Percentiles rank a stretch among this genome's conserved stretches.
phyloP scores from a whole-genome alignment of 2,888 invertebrate genomes.

The Zele albiditarsus region DNA sequence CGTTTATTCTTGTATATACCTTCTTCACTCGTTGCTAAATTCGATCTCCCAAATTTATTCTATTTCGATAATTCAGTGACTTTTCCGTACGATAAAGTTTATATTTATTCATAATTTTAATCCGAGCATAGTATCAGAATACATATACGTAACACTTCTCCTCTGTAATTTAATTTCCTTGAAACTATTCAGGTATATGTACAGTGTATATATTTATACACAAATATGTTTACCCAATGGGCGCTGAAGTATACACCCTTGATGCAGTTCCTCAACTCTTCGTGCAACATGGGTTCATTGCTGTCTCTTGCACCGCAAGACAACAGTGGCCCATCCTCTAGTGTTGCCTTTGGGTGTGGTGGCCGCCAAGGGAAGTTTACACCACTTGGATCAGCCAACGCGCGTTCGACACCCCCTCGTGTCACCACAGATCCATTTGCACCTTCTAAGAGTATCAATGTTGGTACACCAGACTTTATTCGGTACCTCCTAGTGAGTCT shows the following conservation, averaged over 20 bases:
- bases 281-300: constrained; percentile 74
- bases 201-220: constrained; percentile 15
- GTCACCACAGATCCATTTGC: constrained; percentile 80
- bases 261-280: constrained; percentile 78
- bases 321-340: constrained; percentile 69
- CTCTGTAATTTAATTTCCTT: neutral
- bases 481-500: constrained; percentile 84
- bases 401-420: constrained; percentile 77
- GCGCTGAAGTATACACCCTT: constrained; percentile 91
- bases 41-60: constrained; percentile 11
- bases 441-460: constrained; percentile 81
- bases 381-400: constrained; percentile 82
- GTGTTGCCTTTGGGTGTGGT: constrained; percentile 74
- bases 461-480: constrained; percentile 85
- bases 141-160: neutral
- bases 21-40: neutral
- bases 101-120: neutral
- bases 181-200: neutral
- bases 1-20: neutral
- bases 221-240: constrained; percentile 82
- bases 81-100: neutral
- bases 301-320: constrained; percentile 67
- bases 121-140: neutral
- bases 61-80: neutral
- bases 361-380: constrained; percentile 86